Base-by-base conservation (phyloP, 30 jellyfish, hydroid and myxozoan genomes). In the Nemopilema nomurai region DNA sequence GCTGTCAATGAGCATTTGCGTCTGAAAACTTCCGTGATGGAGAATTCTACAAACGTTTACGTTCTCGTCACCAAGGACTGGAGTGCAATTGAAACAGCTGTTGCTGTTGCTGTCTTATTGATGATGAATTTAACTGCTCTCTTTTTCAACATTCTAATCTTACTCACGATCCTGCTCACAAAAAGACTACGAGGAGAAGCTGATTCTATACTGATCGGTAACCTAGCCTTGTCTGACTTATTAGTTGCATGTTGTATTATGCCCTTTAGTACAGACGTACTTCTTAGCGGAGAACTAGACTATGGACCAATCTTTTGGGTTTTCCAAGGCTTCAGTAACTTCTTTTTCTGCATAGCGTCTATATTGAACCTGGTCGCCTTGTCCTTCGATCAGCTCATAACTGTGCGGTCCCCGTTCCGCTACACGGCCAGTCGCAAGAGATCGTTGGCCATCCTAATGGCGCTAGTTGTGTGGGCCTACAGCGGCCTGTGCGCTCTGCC, bases 331-430 rank as follows among this genome's bases (percentile, higher is more conserved):
- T 83, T 83, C 74, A 22, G 74, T 20, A 83, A 83, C 41, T 83
- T 83, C 64, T 31, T 71, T 4, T 83, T 83, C 71, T 83, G 92
- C 86, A 83, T 83, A 71, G 86, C 87, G 17, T 83, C 92, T 28
- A 83, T 83, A 1, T 50, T 83, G 23, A 83, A 73, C 32, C 80
- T 83, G 57, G 75, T 71, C 25, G 57, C 64, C 6, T 26, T 83
- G 29, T 71, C 92, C 67, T 33, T 83, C 67, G 92, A 83, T 21
- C 86, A 83, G 75, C 67, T 65, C 41, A 8, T 73, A 21, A 18
- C 27, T 18, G 62, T 83, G n/a, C 52, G 20, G 22, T 71, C 81
- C 49, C 92, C 92, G 18, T 74, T 83, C 49, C 27, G 73, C 51
- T 83, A 69, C 68, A 57, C 73, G 29, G 23, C 63, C 23, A 28